phyloP scores from a whole-genome alignment of 2,888 invertebrate species.

The Dichetophora obliterata region DNA sequence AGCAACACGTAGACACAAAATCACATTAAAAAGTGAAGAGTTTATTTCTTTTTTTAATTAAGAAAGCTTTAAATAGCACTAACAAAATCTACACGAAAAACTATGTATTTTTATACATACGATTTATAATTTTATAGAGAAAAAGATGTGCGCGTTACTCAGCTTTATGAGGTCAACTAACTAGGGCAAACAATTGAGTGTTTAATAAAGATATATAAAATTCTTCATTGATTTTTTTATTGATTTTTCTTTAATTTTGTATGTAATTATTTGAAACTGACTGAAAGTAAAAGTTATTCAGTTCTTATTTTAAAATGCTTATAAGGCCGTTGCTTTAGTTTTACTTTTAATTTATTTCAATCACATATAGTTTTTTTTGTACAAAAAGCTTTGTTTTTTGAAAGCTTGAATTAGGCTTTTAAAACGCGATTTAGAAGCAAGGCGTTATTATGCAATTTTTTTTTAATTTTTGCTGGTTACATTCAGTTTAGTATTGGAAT shows the following conservation, averaged over 20 bases:
- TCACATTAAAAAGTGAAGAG: conserved; percentile 10
- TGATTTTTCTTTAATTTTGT: not conserved
- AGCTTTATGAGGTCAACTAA: too few relatives aligned
- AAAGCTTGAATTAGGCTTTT: not conserved
- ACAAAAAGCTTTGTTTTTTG: not conserved
- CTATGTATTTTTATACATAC: not conserved
- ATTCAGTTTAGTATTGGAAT: not conserved
- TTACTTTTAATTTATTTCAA: not conserved
- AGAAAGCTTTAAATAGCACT: not conserved
- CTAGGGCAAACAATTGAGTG: too few relatives aligned
- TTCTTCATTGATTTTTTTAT: not conserved
- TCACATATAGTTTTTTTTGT: not conserved
- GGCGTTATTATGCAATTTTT: not conserved
- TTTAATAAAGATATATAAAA: not conserved
- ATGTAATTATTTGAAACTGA: not conserved
- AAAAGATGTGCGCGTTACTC: too few relatives aligned
- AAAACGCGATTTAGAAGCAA: not conserved
- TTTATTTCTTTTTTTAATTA: not conserved
- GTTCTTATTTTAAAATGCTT: not conserved
- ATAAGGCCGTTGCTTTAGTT: not conserved
- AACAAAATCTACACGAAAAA: not conserved
- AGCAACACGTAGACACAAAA: not conserved
- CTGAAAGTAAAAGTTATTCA: too few relatives aligned
- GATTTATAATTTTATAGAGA: not conserved
- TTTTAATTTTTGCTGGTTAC: not conserved